Evolutionary conservation across 2,888 invertebrate species (phyloP).

Genomic region (Ypsolopha sequella): DNA sequence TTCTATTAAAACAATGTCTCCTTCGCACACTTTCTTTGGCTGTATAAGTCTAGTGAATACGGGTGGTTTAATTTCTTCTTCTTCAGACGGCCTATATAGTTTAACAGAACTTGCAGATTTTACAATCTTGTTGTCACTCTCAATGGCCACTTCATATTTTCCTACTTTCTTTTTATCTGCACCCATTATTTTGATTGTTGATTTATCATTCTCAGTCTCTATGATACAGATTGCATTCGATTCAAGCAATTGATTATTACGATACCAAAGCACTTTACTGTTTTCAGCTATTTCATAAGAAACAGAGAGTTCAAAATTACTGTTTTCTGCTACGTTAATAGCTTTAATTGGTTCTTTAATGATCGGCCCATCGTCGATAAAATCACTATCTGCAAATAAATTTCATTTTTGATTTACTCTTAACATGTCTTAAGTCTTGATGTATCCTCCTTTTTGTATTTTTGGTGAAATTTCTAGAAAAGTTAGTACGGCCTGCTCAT

Average conservation of each 20-base stretch:
- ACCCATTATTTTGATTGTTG: constrained; percentile 75
- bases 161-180: constrained; percentile 83
- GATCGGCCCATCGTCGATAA: constrained; percentile 54
- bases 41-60: constrained; percentile 78
- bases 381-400: constrained; percentile 11
- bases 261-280: constrained; percentile 86
- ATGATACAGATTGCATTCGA: constrained; percentile 74
- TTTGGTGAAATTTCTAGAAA: too few relatives aligned
- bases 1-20: constrained; percentile 85
- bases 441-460: too few relatives aligned
- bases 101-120: constrained; percentile 87
- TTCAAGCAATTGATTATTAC: constrained; percentile 83
- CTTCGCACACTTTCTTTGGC: constrained; percentile 77
- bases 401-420: not conserved
- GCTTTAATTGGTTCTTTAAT: constrained; percentile 85
- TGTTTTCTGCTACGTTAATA: constrained; percentile 76
- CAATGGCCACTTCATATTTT: constrained; percentile 89
- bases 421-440: too few relatives aligned
- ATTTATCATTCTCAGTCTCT: constrained; percentile 70
- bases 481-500: too few relatives aligned
- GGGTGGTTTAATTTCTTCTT: constrained; percentile 76
- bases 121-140: constrained; percentile 82
- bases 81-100: constrained; percentile 73
- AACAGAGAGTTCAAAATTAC: constrained; percentile 77
- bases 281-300: constrained; percentile 79